Evolutionary conservation across 2,113 vertebrate genomes (phyloP), one percentile per base, ranked within the genome.

Genomic region (Melanerpes formicivorus): DNA sequence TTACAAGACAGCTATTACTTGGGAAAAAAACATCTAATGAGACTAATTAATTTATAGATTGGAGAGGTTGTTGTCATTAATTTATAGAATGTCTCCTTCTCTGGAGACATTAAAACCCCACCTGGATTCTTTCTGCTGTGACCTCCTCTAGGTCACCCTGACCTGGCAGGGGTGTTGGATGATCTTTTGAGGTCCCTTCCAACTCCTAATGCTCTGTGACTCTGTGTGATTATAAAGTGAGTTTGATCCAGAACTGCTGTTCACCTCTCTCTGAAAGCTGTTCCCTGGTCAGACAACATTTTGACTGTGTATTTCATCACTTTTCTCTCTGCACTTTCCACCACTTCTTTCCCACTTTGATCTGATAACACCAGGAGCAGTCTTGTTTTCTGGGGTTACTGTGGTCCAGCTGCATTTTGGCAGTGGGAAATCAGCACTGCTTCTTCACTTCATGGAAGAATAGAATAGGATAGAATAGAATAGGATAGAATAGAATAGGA

Each of bases 331-430:
- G 74, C 63, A 62, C 32, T 56, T 92, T 80, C 80, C 18, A 30
- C 23, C 32, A 32, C 3, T 75, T 65, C 74, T 81, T 81, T 84
- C 69, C 58, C 78, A 32, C 18, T 87, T 90, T 76, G n/a, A 93
- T 76, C 80, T 87, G 88, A 82, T 95, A 81, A 90, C 34, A 58
- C 25, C 32, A 63, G 71, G 42, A 94, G 23, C 42, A 59, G 83
- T 92, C 93, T 96, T 80, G 78, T 76, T 92, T 92, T 89, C 80
- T 73, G 52, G 58, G 89, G 87, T 93, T 95, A 52, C 1, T 5
- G 55, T 66, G 71, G 70, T 48, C 29, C 63, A 66, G n/a, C 14
- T 82, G 55, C 50, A 50, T 18, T 76, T 79, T 56, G 46, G 18
- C 34, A 69, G 7, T 25, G 16, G 5, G 44, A 9, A 71, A 14